A percentile compares a stretch with the other conserved stretches of the same genome.
These are phyloP conservation scores for Antedon mediterranea DNA, from an alignment of 53 echinoderm and acorn worm genomes.

Conservation along the genomic window DNA sequence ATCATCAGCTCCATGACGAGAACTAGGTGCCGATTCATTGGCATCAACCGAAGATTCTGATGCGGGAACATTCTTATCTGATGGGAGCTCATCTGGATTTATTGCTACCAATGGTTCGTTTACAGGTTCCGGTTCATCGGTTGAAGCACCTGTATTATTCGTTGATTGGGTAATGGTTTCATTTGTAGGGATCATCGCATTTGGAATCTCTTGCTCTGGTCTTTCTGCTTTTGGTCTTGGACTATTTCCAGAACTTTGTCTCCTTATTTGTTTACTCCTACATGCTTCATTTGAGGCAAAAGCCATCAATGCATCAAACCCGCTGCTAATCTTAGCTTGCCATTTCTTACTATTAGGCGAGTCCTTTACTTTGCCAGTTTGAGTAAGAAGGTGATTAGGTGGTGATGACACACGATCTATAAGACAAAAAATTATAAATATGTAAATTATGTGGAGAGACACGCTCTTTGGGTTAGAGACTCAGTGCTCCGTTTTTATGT, in stretches of 20 bases:
- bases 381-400: background rate
- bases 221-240: slow-evolving; percentile 5
- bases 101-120: background rate
- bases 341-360: slow-evolving; percentile 90
- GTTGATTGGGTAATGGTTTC: background rate
- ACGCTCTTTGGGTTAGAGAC: too few species aligned
- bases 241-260: slow-evolving; percentile 62
- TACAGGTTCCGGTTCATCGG: background rate
- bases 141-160: background rate
- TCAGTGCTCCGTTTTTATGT: too few species aligned
- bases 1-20: background rate
- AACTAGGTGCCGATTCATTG: background rate
- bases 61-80: background rate
- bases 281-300: slow-evolving; percentile 80
- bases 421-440: too few species aligned
- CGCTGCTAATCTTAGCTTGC: slow-evolving; percentile 89
- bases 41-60: background rate
- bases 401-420: background rate
- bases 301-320: slow-evolving; percentile 86
- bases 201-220: background rate
- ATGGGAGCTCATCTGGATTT: background rate
- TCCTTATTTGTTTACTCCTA: slow-evolving; percentile 55
- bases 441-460: too few species aligned
- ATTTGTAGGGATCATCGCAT: background rate
- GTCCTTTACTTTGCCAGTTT: slow-evolving; percentile 29